Evolutionary conservation across 1,140 invertebrate species (phyloP).

Genomic region (Habropoda laboriosa): DNA sequence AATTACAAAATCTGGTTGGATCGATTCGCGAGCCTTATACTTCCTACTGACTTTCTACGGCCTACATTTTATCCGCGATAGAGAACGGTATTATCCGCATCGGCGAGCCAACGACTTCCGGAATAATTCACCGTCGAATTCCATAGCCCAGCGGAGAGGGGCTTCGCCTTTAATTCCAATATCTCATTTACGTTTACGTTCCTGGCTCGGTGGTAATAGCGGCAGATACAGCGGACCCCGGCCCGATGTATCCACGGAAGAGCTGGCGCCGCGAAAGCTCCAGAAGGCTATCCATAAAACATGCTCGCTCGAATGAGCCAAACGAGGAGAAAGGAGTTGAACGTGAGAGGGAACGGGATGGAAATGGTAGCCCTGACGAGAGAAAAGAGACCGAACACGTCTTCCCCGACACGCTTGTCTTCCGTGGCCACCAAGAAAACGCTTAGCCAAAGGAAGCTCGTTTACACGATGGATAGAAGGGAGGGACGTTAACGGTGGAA

Average conservation of each 20-base stretch:
- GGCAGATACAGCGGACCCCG: background rate
- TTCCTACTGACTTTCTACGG: slow-evolving; percentile 50
- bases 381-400: slow-evolving; percentile 58
- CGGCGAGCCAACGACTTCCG: slow-evolving; percentile 35
- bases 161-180: slow-evolving; percentile 28
- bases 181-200: slow-evolving; percentile 41
- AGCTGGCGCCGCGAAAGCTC: slow-evolving; percentile 60
- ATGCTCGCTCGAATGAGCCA: slow-evolving; percentile 30
- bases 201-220: background rate
- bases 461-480: slow-evolving; percentile 52
- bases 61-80: slow-evolving; percentile 38
- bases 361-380: slow-evolving; percentile 37
- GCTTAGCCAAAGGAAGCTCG: slow-evolving; percentile 53
- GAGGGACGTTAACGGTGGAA: background rate
- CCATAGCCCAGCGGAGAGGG: background rate
- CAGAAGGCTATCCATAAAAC: slow-evolving; percentile 67
- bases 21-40: background rate
- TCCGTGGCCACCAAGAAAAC: slow-evolving; percentile 51
- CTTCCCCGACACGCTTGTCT: slow-evolving; percentile 51
- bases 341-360: slow-evolving; percentile 20
- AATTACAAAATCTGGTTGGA: slow-evolving; percentile 23
- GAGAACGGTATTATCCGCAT: slow-evolving; percentile 48
- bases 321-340: slow-evolving; percentile 35
- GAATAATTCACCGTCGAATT: slow-evolving; percentile 48
- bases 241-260: background rate